Evolutionary conservation across 2,113 vertebrate species (phyloP).

Genomic region (Takifugu flavidus): DNA sequence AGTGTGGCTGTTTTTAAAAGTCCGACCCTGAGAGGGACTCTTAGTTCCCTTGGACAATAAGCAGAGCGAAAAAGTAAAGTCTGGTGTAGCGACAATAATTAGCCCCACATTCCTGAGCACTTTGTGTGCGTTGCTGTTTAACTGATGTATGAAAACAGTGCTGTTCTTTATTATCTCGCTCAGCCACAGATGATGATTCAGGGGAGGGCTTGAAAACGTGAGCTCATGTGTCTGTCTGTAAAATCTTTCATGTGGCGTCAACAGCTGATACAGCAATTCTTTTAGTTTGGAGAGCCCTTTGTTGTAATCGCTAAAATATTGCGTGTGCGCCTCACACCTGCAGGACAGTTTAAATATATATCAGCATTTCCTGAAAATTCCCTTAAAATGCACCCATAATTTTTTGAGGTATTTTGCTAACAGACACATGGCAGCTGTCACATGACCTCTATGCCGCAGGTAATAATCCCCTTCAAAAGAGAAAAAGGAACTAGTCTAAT

Average conservation of each 20-base stretch:
- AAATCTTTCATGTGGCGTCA: background rate
- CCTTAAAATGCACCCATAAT: too few relatives aligned
- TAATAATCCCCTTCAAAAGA: conserved; percentile 4
- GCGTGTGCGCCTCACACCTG: too few relatives aligned
- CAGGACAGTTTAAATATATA: too few relatives aligned
- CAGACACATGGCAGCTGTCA: too few relatives aligned
- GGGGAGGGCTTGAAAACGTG: background rate
- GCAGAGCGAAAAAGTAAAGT: conserved; percentile 19
- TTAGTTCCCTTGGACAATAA: conserved; percentile 39
- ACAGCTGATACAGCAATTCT: too few relatives aligned
- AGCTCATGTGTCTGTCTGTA: background rate
- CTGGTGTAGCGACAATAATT: conserved; percentile 26
- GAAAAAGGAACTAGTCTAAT: conserved; percentile 8
- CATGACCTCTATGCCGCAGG: too few relatives aligned
- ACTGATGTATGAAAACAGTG: conserved; percentile 35
- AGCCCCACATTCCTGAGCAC: conserved; percentile 51
- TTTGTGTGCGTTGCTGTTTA: conserved; percentile 30
- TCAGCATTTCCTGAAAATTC: too few relatives aligned
- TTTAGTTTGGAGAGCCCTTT: too few relatives aligned
- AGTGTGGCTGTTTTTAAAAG: conserved; percentile 21
- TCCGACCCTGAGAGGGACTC: conserved; percentile 6
- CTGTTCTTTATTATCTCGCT: conserved; percentile 40
- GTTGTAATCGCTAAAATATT: too few relatives aligned
- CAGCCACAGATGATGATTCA: conserved; percentile 59
- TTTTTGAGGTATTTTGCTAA: background rate